These are phyloP conservation scores for Pygoscelis antarcticus DNA, from an alignment of 2,113 vertebrate species.

Conservation along the genomic window DNA sequence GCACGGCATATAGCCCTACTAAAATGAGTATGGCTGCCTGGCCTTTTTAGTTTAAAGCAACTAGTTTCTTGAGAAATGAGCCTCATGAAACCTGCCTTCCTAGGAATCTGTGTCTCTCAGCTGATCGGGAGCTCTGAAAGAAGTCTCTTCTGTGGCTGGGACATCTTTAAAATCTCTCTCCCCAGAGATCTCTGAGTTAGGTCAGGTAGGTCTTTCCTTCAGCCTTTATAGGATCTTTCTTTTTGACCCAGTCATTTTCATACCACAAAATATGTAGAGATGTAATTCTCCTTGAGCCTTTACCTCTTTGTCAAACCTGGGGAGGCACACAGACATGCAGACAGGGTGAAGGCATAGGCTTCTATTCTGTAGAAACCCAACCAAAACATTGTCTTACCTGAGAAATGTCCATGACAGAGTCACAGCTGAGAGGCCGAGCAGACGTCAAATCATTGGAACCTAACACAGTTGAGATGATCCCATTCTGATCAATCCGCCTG, in stretches of 20 bases:
- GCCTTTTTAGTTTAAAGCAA: background rate
- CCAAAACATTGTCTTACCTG: constrained; percentile 77
- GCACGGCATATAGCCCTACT: background rate
- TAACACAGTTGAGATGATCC: constrained; percentile 94
- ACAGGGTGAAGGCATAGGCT: background rate
- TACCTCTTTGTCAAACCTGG: background rate
- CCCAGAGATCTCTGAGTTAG: background rate
- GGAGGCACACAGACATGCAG: background rate
- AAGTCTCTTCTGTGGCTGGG: background rate
- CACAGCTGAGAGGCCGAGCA: constrained; percentile 94
- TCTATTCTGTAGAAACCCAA: background rate
- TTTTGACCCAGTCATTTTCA: background rate
- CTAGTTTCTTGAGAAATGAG: background rate
- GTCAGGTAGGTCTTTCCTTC: background rate
- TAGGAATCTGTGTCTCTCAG: background rate
- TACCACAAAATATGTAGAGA: background rate
- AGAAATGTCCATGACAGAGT: constrained; percentile 97
- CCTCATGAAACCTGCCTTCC: background rate
- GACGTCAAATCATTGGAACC: constrained; percentile 98
- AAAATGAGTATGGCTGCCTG: background rate
- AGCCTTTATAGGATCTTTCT: background rate
- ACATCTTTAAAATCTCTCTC: background rate
- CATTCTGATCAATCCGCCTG: constrained; percentile 93
- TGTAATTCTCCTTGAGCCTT: background rate
- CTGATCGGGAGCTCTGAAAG: background rate